Percentiles rank a stretch among this genome's conserved stretches.
Evolutionary conservation across 2,113 vertebrate genomes (phyloP).

Genomic region (Rana temporaria): DNA sequence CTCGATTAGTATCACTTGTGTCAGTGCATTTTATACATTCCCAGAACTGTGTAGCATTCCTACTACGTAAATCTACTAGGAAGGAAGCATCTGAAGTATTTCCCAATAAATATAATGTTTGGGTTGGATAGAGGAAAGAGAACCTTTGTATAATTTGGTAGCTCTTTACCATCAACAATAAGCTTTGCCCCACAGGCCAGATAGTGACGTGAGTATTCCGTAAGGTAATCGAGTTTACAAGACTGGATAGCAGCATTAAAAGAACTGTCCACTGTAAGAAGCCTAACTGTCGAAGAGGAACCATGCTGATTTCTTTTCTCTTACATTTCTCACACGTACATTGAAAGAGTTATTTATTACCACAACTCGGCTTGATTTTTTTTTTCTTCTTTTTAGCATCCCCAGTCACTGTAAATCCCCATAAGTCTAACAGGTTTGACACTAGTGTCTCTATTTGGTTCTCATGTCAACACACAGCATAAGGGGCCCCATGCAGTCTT

Average conservation of each 20-base stretch:
- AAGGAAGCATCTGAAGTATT: background rate
- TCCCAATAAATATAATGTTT: background rate
- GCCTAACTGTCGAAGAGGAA: background rate
- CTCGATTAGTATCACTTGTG: background rate
- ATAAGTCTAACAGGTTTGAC: slow-evolving; percentile 24
- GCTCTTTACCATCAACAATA: background rate
- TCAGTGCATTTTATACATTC: background rate
- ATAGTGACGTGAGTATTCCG: background rate
- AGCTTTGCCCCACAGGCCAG: background rate
- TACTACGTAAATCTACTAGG: background rate
- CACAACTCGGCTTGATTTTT: background rate
- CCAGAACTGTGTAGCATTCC: background rate
- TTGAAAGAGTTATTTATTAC: slow-evolving; percentile 21
- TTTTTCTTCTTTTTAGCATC: slow-evolving; percentile 4
- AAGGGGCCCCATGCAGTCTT: slow-evolving; percentile 41
- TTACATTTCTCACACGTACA: background rate
- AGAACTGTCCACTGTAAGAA: background rate
- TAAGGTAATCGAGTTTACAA: background rate
- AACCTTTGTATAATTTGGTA: background rate
- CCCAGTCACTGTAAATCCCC: slow-evolving; percentile 26
- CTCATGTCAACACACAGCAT: slow-evolving; percentile 38
- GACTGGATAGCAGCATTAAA: background rate
- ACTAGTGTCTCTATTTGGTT: slow-evolving; percentile 23
- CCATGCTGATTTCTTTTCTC: slow-evolving; percentile 13
- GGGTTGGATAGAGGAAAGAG: background rate